Base-by-base conservation (phyloP, 2,888 invertebrate genomes). In the Trilocha varians region DNA sequence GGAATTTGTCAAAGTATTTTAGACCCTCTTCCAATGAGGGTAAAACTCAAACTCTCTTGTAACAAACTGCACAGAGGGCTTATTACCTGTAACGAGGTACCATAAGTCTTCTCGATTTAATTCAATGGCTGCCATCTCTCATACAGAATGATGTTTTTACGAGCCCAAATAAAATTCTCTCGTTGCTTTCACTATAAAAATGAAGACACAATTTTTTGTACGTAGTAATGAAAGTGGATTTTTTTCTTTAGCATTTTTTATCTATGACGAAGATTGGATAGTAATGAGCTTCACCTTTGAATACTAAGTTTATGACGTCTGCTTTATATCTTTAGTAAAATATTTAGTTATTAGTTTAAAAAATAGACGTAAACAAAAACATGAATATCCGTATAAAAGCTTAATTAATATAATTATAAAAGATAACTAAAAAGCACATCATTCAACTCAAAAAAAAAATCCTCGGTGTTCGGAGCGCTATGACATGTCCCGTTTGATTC, bases 41-140 rank as follows among this genome's bases (percentile, higher is more conserved):
- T 38, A 35, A 35, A 34, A 3, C 34, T 38, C 13, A 18, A 16
- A 38, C 11, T 34, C 5, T 16, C 15, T 38, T 34, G 38, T 25
- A 18, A 13, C 13, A 25, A 18, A 15, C 34, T 36, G 38, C 52
- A 41, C 49, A 48, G 54, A 48, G 53, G 53, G 50, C 59, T 62
- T 65, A 62, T 70, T 69, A 73, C 66, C 59, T 61, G 63, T 58
- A 67, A 70, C 61, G 68, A 62, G 48, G 41, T 59, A 53, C 55
- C 56, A 58, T 70, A 66, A 70, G 66, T 67, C 61, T 59, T 42
- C 49, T 50, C 61, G 59, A 65, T 73, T 69, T 70, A 65, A 70
- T 71, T 63, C 65, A 53, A 61, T 65, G 25, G 55, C 57, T 52
- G 48, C 44, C 59, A 62, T 65, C 55, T 50, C 61, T 67, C 69